These are phyloP conservation scores for Colostygia pectinataria DNA, from an alignment of 2,888 invertebrate genomes.

Conservation along the genomic window DNA sequence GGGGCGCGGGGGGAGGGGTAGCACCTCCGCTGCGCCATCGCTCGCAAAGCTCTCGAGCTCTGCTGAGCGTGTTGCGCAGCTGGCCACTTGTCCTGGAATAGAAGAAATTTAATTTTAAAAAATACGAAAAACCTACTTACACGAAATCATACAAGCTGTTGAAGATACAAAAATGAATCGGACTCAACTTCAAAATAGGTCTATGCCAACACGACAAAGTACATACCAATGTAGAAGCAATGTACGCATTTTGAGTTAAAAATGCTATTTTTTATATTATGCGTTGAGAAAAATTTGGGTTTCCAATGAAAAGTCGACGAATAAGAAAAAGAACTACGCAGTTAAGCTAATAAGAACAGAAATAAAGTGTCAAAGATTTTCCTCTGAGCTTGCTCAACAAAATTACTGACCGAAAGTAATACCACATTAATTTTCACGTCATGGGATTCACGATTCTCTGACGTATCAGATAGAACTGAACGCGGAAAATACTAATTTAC, in stretches of 20 bases:
- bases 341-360: too few relatives aligned
- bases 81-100: slow-evolving; percentile 87
- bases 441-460: background rate
- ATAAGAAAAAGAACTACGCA: too few relatives aligned
- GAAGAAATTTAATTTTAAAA: slow-evolving; percentile 1
- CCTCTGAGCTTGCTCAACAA: background rate
- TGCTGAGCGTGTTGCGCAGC: slow-evolving; percentile 90
- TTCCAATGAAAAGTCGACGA: too few relatives aligned
- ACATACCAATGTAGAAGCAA: background rate
- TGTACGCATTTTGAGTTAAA: slow-evolving; percentile 2
- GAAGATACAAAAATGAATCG: too few relatives aligned
- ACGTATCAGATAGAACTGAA: background rate
- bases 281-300: too few relatives aligned
- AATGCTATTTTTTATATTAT: too few relatives aligned
- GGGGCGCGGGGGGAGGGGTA: slow-evolving; percentile 67
- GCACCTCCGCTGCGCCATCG: slow-evolving; percentile 85
- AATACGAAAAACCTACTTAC: background rate
- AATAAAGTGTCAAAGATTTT: too few relatives aligned
- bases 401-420: background rate
- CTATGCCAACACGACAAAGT: too few relatives aligned
- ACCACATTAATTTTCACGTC: background rate
- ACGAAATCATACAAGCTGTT: too few relatives aligned
- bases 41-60: slow-evolving; percentile 92
- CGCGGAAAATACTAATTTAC: background rate
- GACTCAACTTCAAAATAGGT: too few relatives aligned